Conservation (phyloP, 1,140 invertebrate genomes). For the Anastrepha ludens region DNA sequence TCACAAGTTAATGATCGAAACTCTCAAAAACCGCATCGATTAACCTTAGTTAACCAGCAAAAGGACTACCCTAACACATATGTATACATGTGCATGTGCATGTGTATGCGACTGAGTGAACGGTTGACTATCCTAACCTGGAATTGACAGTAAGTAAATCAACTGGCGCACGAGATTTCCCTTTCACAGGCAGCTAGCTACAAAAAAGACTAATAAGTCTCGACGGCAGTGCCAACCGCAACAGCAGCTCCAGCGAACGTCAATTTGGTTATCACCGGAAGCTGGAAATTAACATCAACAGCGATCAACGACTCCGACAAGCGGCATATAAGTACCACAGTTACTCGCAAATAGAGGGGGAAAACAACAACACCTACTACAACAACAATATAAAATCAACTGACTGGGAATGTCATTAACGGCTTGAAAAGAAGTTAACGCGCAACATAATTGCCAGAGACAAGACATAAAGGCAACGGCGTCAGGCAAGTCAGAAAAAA, state of each 20-base stretch:
- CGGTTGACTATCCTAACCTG: background rate
- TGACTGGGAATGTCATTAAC: conserved; percentile 27
- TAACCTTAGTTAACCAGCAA: too few species aligned
- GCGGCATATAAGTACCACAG: background rate
- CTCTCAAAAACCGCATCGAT: too few species aligned
- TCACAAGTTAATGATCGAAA: too few species aligned
- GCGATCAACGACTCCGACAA: conserved; percentile 3
- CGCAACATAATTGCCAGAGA: conserved; percentile 7
- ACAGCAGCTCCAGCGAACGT: background rate
- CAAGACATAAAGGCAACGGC: conserved; percentile 8
- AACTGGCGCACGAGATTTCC: conserved; percentile 36
- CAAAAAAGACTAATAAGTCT: background rate
- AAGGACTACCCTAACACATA: too few species aligned
- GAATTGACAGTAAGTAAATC: conserved; percentile 43
- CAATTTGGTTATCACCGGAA: conserved; percentile 51
- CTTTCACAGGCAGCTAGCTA: background rate
- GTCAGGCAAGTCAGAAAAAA: conserved; percentile 15
- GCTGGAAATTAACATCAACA: conserved; percentile 52
- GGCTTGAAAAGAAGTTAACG: conserved; percentile 37
- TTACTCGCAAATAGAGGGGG: background rate
- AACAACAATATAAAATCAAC: background rate
- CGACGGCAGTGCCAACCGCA: background rate
- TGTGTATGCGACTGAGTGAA: background rate
- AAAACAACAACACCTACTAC: background rate
- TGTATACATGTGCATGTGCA: too few species aligned